Conservation (phyloP, 2,797 vertebrate species). For the Emydoidea blandingii region DNA sequence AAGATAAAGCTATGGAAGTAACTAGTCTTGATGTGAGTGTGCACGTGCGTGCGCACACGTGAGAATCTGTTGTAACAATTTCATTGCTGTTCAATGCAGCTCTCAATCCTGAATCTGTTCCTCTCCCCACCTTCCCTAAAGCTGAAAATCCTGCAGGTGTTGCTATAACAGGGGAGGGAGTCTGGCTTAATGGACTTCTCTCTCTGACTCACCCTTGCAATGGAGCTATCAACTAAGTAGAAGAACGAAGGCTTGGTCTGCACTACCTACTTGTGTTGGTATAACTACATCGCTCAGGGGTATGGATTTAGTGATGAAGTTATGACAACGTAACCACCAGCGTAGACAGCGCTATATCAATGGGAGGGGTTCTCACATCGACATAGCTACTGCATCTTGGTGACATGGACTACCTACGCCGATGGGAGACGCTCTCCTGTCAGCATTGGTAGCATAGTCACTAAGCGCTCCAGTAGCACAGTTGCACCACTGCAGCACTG, state of each 20-base stretch:
- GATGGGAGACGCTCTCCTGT: neutral
- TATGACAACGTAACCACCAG: neutral
- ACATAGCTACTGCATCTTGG: neutral
- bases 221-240: neutral
- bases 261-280: neutral
- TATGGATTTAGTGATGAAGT: neutral
- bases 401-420: neutral
- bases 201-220: neutral
- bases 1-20: neutral
- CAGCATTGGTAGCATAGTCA: neutral
- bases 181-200: neutral
- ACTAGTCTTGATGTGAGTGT: neutral
- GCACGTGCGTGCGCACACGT: accelerated
- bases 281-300: neutral
- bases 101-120: neutral
- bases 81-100: neutral
- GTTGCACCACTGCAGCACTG: neutral
- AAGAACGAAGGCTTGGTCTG: neutral
- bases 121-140: neutral
- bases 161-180: neutral
- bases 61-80: neutral
- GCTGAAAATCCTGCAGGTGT: neutral
- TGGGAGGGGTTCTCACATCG: neutral
- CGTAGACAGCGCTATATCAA: neutral
- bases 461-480: neutral